A percentile compares a stretch with the other conserved stretches of the same genome.
These are phyloP conservation scores for Volucella inflata DNA, from an alignment of 2,888 invertebrate genomes.

Conservation along the genomic window DNA sequence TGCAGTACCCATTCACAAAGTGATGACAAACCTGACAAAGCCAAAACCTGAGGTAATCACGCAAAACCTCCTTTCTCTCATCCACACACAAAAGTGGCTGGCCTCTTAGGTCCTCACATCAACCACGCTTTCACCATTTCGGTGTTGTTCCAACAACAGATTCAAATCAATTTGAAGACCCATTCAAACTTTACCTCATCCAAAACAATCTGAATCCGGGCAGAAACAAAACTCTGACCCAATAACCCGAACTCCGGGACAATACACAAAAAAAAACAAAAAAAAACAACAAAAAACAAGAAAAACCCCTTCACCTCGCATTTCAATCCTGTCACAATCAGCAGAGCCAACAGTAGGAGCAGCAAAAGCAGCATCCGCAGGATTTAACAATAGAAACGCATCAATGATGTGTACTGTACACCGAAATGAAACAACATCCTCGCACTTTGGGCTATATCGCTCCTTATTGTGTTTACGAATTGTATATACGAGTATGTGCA, in stretches of 20 bases:
- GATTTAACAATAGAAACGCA: constrained; percentile 43
- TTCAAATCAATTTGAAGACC: constrained; percentile 53
- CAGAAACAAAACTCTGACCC: constrained; percentile 37
- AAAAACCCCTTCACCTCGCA: constrained; percentile 1
- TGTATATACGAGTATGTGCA: constrained; percentile 32
- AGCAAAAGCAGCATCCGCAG: constrained; percentile 13
- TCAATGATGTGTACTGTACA: constrained; percentile 19
- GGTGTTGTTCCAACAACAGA: constrained; percentile 21
- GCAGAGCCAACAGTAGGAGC: not conserved
- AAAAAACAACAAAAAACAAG: too few species aligned
- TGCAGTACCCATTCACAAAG: too few species aligned
- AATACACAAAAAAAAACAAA: too few species aligned
- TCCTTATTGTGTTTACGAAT: not conserved
- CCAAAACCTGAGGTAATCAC: constrained; percentile 6
- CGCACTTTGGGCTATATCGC: constrained; percentile 2
- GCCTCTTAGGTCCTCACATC: not conserved
- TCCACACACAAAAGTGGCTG: not conserved
- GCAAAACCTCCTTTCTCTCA: not conserved
- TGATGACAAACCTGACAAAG: not conserved
- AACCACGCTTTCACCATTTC: not conserved
- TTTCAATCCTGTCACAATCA: constrained; percentile 46
- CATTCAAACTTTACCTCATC: constrained; percentile 30
- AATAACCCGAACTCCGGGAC: constrained; percentile 16
- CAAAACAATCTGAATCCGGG: not conserved
- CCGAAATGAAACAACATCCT: not conserved